These are phyloP conservation scores for Trachymyrmex cornetzi DNA, from an alignment of 1,140 invertebrate species.

Conservation along the genomic window DNA sequence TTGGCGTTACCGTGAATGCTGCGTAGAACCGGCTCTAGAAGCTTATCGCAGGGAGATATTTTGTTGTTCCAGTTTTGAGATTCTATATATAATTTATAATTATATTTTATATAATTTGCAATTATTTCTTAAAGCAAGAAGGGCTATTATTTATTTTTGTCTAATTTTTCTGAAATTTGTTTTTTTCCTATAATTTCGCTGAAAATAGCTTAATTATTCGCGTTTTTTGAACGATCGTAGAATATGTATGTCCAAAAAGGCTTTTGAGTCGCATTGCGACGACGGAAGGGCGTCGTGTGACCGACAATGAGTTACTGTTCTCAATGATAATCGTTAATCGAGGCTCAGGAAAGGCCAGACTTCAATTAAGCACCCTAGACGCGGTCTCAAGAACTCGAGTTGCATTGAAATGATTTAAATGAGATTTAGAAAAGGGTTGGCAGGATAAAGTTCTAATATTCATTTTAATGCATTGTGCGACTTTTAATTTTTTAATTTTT, in stretches of 20 bases:
- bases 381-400: slow-evolving; percentile 62
- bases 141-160: background rate
- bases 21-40: background rate
- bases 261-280: background rate
- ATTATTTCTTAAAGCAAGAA: background rate
- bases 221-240: background rate
- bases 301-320: slow-evolving; percentile 72
- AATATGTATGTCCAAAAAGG: slow-evolving; percentile 9
- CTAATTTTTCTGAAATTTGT: background rate
- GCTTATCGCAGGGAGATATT: background rate
- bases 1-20: slow-evolving; percentile 33
- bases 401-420: slow-evolving; percentile 57
- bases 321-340: slow-evolving; percentile 78
- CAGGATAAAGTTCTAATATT: background rate
- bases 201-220: background rate
- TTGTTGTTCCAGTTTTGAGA: background rate
- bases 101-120: background rate
- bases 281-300: slow-evolving; percentile 69
- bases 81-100: background rate
- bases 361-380: slow-evolving; percentile 72
- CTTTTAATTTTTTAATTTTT: background rate
- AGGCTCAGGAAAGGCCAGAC: slow-evolving; percentile 69
- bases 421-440: slow-evolving; percentile 37
- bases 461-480: background rate
- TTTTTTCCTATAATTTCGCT: background rate